Conservation (phyloP, 64 coral and sea anemone species). For the Astreopora myriophthalma region DNA sequence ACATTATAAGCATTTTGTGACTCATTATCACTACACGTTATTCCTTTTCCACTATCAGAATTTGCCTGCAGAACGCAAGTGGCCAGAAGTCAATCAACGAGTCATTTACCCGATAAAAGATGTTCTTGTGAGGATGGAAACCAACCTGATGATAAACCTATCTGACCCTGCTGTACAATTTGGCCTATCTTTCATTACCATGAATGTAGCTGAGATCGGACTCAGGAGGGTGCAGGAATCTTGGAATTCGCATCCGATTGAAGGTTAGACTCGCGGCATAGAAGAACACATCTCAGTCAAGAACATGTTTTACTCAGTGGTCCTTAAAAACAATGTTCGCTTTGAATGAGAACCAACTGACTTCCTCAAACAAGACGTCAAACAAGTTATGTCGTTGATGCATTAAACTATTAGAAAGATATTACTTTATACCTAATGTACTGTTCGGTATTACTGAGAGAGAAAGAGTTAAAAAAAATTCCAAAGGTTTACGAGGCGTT, state of each 20-base stretch:
- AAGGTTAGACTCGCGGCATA: conserved; percentile 18
- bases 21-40: neutral
- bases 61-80: conserved; percentile 47
- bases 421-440: neutral
- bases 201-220: conserved; percentile 72
- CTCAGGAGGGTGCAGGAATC: conserved; percentile 8
- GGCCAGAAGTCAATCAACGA: conserved; percentile 84
- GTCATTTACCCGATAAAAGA: conserved; percentile 78
- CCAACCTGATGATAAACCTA: conserved; percentile 34
- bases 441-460: neutral
- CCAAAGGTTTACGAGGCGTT: neutral
- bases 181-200: conserved; percentile 66
- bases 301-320: neutral
- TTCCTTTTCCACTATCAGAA: conserved; percentile 48
- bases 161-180: conserved; percentile 34
- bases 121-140: conserved; percentile 63
- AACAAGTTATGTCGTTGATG: neutral
- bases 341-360: neutral
- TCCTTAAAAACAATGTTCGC: no score
- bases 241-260: conserved; percentile 72
- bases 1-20: neutral
- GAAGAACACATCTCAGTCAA: neutral
- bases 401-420: neutral
- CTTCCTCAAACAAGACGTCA: neutral
- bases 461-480: neutral